Conservation (phyloP, 2,888 invertebrate genomes). For the Lasioglossum zephyrum region DNA sequence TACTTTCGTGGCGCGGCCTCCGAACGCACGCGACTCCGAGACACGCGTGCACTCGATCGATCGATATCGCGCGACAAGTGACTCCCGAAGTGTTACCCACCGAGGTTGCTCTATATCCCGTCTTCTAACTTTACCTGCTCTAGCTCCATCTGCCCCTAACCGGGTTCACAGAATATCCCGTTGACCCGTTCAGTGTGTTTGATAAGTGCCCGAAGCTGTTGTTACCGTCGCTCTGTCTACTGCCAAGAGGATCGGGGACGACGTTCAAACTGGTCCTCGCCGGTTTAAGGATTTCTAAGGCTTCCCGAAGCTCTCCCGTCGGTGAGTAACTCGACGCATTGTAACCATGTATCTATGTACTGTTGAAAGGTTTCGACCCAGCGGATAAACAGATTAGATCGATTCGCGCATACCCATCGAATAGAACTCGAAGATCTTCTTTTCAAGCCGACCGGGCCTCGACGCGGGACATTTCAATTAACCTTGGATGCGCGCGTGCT, state of each 20-base stretch:
- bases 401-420: slow-evolving; percentile 4
- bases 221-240: neutral
- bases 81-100: slow-evolving; percentile 50
- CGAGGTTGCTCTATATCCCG: neutral
- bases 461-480: slow-evolving; percentile 52
- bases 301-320: neutral
- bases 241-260: slow-evolving; percentile 35
- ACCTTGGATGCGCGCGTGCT: slow-evolving; percentile 15
- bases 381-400: slow-evolving; percentile 30
- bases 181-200: slow-evolving; percentile 37
- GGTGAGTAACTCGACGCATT: slow-evolving; percentile 41
- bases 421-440: slow-evolving; percentile 33
- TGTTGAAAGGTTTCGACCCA: neutral
- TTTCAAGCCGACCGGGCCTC: slow-evolving; percentile 24
- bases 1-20: slow-evolving; percentile 38
- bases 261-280: neutral
- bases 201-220: slow-evolving; percentile 38
- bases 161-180: neutral
- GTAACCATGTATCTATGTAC: neutral
- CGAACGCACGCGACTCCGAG: slow-evolving; percentile 40
- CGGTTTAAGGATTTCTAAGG: slow-evolving; percentile 45
- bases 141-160: neutral
- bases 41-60: slow-evolving; percentile 58
- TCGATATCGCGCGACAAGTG: slow-evolving; percentile 62
- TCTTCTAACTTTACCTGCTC: neutral